Evolutionary conservation across 2,888 invertebrate species (phyloP), one percentile per base, ranked within the genome.

Genomic region (Torymus auratus): DNA sequence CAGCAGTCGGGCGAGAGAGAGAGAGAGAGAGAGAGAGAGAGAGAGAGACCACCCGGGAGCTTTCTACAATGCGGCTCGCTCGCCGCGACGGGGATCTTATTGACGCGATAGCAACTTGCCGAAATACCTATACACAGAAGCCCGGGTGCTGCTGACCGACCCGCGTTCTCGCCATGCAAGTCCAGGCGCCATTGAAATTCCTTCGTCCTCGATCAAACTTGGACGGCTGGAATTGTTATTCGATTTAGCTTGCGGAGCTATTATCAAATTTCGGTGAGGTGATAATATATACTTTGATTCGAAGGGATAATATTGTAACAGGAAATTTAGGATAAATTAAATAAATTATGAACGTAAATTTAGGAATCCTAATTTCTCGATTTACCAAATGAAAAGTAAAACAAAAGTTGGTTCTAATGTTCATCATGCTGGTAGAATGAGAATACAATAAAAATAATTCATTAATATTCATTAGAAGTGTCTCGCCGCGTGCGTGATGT

Each of bases 1-100:
- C 20, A 68, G 12, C 67, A 17, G 23, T 4, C 7, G 10, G 84
- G 81, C 65, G n/a, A n/a, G n/a, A n/a, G n/a, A 13, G 65, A 82
- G 83, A 17, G 10, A 70, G 74, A 52, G 64, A 71, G 15, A 28
- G 60, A 14, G n/a, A 58, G 41, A 20, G 58, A 60, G 28, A 28
- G 41, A 41, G 41, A 41, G 50, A 87, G 90, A 89, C 90, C 90
- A 90, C 90, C 90, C 89, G 89, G 86, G 83, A 86, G 83, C 87
- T 84, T 85, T 84, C 86, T 85, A 85, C 85, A 86, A 81, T 81
- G 61, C 69, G 41, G 41, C 41, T 41, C 41, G 41, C 41, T 41
- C 41, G 41, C 83, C 84, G 86, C 84, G 85, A 84, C 86, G 83
- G 88, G 87, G 85, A 88, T 88, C 88, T 86, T 88, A 89, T 89